Conservation (phyloP, 2,888 invertebrate species). For the Malthinus seriepunctatus region DNA sequence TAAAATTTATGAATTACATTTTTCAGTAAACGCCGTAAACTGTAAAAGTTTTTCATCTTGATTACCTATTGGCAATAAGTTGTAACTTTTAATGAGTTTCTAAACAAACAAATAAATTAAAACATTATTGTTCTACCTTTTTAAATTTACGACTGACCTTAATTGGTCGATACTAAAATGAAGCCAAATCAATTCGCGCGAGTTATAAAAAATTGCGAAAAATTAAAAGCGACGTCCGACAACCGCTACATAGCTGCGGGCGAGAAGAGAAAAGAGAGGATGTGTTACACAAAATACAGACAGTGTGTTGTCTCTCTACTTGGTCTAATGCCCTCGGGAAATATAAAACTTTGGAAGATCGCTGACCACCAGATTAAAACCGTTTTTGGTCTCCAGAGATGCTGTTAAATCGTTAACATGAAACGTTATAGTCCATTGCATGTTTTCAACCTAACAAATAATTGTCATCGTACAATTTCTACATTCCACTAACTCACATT, state of each 20-base stretch:
- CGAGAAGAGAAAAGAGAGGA: background rate
- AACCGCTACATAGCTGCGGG: too few relatives aligned
- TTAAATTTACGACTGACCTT: constrained; percentile 35
- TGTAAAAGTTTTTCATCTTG: too few relatives aligned
- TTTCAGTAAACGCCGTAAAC: too few relatives aligned
- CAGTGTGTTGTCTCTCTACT: constrained; percentile 23
- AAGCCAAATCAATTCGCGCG: too few relatives aligned
- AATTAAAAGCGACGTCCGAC: too few relatives aligned
- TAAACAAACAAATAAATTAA: constrained; percentile 1
- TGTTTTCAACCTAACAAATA: constrained; percentile 16
- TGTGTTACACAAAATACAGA: constrained; percentile 20
- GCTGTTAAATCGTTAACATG: constrained; percentile 45
- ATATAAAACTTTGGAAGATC: constrained; percentile 49
- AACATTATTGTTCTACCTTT: constrained; percentile 41
- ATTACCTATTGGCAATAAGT: too few relatives aligned
- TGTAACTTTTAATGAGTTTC: too few relatives aligned
- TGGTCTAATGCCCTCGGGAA: constrained; percentile 41
- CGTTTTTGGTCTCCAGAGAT: constrained; percentile 38
- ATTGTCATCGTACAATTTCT: constrained; percentile 8
- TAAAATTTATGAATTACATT: too few relatives aligned
- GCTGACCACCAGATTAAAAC: constrained; percentile 48
- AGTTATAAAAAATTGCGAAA: too few relatives aligned
- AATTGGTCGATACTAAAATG: background rate
- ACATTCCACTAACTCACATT: too few relatives aligned
- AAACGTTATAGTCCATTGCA: constrained; percentile 36